Conservation (phyloP, 2,113 vertebrate species). For the Antechinus flavipes region DNA sequence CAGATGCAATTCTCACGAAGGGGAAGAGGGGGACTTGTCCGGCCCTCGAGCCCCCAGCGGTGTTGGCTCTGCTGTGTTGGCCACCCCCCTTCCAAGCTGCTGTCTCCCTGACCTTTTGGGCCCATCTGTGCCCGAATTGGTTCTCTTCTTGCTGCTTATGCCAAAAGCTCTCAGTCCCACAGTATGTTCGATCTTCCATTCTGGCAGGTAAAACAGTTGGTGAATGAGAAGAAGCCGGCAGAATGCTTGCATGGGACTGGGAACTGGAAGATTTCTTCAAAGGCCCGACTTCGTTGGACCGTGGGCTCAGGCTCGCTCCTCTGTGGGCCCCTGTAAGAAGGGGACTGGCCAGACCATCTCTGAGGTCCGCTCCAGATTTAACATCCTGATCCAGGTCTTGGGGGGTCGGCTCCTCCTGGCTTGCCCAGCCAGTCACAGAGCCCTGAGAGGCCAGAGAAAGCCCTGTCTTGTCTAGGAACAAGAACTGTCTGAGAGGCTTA, state of each 20-base stretch:
- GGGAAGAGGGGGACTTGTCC: background rate
- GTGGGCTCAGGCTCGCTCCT: background rate
- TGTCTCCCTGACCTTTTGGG: background rate
- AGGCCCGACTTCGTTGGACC: no score
- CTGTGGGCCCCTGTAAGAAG: background rate
- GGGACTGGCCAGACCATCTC: background rate
- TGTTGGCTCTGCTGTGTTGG: background rate
- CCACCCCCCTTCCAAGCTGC: background rate
- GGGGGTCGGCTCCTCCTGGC: background rate
- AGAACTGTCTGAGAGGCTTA: background rate
- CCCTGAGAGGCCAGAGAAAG: background rate
- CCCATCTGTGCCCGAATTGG: background rate
- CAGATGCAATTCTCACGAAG: background rate
- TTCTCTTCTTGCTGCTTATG: background rate
- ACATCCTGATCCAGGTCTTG: background rate
- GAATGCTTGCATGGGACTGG: background rate
- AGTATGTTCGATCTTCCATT: background rate
- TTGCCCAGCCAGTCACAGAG: background rate
- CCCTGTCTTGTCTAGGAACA: background rate
- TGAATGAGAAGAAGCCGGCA: background rate
- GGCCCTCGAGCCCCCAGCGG: background rate
- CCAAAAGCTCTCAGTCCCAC: background rate
- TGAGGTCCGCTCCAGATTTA: background rate
- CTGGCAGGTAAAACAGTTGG: background rate
- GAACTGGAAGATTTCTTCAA: background rate